Conservation (phyloP, 2,797 vertebrate genomes). For the Notolabrus celidotus region DNA sequence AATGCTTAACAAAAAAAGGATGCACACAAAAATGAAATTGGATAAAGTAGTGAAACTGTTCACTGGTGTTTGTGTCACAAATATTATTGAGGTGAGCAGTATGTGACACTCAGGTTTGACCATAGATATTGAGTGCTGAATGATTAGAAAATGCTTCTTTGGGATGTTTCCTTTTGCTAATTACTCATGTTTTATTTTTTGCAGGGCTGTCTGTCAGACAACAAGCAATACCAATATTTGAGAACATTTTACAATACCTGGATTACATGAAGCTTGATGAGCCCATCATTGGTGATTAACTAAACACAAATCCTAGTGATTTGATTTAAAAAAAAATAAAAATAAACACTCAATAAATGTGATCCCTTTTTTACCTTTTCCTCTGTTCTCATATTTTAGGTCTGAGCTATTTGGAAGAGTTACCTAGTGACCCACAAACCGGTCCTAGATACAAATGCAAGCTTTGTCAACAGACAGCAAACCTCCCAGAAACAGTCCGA, state of each 20-base stretch:
- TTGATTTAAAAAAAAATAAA: too few relatives aligned
- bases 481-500: constrained; percentile 75
- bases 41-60: too few relatives aligned
- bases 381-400: constrained; percentile 65
- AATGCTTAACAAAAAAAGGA: too few relatives aligned
- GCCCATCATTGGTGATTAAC: constrained; percentile 84
- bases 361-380: not conserved
- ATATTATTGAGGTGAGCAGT: not conserved
- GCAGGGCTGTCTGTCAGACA: constrained; percentile 68
- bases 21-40: too few relatives aligned
- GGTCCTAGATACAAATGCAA: constrained; percentile 77
- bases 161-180: constrained; percentile 36
- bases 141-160: not conserved
- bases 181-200: constrained; percentile 37
- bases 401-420: constrained; percentile 76
- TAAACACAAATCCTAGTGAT: not conserved
- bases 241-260: constrained; percentile 81
- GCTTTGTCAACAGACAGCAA: constrained; percentile 72
- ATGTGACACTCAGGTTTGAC: not conserved
- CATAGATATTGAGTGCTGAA: not conserved
- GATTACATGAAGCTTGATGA: constrained; percentile 85
- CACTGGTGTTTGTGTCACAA: not conserved
- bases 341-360: not conserved
- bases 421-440: constrained; percentile 52
- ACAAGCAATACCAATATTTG: constrained; percentile 72